A percentile compares a stretch with the other conserved stretches of the same genome.
Conservation (phyloP, 2,113 vertebrate genomes). For the Cottus gobio region DNA sequence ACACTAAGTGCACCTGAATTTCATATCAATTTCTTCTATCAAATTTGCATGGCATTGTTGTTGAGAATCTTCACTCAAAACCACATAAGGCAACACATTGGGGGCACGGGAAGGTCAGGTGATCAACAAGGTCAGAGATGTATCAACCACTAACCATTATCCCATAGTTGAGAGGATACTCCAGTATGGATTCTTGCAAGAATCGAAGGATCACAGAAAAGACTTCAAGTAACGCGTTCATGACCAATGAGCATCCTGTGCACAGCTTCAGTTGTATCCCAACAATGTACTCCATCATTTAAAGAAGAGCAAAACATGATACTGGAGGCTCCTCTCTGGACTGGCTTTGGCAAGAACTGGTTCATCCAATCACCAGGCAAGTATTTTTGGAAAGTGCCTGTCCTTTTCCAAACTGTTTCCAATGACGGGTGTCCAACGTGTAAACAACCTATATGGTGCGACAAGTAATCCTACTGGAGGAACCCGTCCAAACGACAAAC, state of each 20-base stretch:
- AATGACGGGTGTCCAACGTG: neutral
- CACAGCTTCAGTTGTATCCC: too few relatives aligned
- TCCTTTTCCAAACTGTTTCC: neutral
- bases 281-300: neutral
- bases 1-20: neutral
- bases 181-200: neutral
- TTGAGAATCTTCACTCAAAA: neutral
- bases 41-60: neutral
- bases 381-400: neutral
- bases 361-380: neutral
- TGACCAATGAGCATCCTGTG: neutral
- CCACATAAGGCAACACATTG: neutral
- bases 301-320: neutral
- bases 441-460: neutral
- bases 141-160: neutral
- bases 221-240: neutral
- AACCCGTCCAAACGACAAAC: neutral
- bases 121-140: neutral
- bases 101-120: neutral
- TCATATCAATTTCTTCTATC: neutral
- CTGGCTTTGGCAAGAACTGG: neutral
- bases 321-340: neutral
- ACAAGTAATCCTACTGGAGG: neutral
- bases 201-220: neutral
- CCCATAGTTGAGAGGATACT: neutral